Evolutionary conservation across 2,113 vertebrate species (phyloP), one percentile per base, ranked within the genome.

Genomic region (Lophura nycthemera): DNA sequence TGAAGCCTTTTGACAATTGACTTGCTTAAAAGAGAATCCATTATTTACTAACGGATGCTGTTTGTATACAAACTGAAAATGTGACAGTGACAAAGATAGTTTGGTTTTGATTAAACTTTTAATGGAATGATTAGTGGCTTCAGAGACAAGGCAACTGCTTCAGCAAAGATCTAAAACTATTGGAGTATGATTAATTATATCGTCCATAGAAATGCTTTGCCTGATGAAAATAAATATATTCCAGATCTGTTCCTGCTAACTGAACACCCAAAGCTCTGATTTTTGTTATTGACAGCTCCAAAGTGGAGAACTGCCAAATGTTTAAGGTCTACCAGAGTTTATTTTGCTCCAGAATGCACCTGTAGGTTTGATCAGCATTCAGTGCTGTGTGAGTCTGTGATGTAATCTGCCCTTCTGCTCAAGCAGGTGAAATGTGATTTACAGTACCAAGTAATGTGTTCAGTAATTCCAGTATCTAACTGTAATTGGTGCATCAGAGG

Each of bases 171-270:
- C 65, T 64, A 88, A 95, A 85, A 29, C 69, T 86, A 2, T 12
- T 56, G 43, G 22, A 42, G 2, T 66, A 29, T 59, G 19, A 59
- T 78, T 93, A 36, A 48, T 90, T 88, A 10, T 86, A 8, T 65
- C 93, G n/a, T 40, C 43, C 52, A 52, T 93, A 56, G 84, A 89
- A 93, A 27, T 42, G 43, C 69, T 83, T 89, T 85, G 16, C 56
- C 45, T 88, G 47, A 47, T 86, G 29, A 65, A 79, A 60, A 73
- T 83, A 63, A 72, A 59, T 80, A 20, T 15, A 86, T 92, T 61
- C 34, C 92, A 78, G 57, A 34, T 7, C 36, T 34, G 5, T 74
- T 92, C 32, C 18, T 45, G 34, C 66, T 38, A 52, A 73, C 57
- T 83, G 38, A 88, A 83, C 60, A 25, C 30, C 32, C 36, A n/a